Base-by-base conservation (phyloP, 2,888 invertebrate genomes). In the Petrolisthes cinctipes region DNA sequence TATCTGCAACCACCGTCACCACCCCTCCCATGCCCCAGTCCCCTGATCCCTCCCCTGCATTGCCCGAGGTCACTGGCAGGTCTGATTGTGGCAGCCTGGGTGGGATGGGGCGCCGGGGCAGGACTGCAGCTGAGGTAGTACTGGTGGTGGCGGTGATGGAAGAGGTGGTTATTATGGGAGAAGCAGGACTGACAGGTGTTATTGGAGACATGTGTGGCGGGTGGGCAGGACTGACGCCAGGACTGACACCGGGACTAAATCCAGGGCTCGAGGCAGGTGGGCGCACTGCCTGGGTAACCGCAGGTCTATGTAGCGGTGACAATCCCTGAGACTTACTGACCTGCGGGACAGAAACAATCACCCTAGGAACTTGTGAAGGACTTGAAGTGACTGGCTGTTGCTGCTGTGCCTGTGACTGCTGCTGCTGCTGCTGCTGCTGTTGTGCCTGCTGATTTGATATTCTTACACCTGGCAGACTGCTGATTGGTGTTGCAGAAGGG, bases 401-500 rank as follows among this genome's bases (percentile, higher is more conserved):
- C 80, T 57, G 82, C 81, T 88, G 88, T 66, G 54, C 57, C 71
- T 86, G 86, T 37, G 37, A 37, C 37, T 37, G 81, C 37, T 37
- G 86, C 11, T 73, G 83, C 76, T 66, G 81, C 37, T 37, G 81
- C 37, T 37, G 86, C 11, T 73, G 83, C 76, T 66, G 81, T 68
- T 87, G 87, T 56, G 20, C 56, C 73, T 81, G 88, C 82, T 88
- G 88, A 82, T 79, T 88, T 75, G 89, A 78, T 53, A 89, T 82
- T 54, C 89, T 86, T 57, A 89, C 85, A 75, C 90, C 90, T 11
- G 90, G 90, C 73, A 90, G 86, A 78, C 90, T 90, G 73, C 86
- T 90, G 75, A 89, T 88, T 20, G 90, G 90, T 68, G 90, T 90
- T 37, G 90, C 90, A 56, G 90, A 88, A 68, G 90, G 90, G 68